A percentile compares a stretch with the other conserved stretches of the same genome.
phyloP scores from a whole-genome alignment of 23 tunicate species.

The Halocynthia roretzi region DNA sequence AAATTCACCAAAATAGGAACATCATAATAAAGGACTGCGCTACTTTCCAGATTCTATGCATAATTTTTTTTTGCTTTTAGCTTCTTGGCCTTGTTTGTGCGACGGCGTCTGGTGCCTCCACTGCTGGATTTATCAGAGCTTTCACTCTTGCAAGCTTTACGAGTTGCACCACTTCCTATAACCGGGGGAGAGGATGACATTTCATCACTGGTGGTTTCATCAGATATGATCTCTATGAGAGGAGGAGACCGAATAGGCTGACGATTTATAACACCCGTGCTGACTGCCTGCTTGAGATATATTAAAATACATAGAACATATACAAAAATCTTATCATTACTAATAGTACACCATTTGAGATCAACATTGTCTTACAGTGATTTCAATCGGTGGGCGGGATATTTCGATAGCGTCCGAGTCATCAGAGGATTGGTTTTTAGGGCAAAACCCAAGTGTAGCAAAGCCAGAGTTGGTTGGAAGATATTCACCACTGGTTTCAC shows the following conservation, averaged over 20 bases:
- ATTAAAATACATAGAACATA: background rate
- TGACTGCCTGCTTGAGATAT: background rate
- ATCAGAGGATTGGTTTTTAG: constrained; percentile 35
- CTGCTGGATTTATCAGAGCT: no score
- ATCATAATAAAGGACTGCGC: no score
- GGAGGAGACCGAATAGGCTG: constrained; percentile 79
- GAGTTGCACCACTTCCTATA: no score
- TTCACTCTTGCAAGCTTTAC: no score
- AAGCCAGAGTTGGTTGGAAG: constrained; percentile 11
- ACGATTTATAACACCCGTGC: constrained; percentile 40
- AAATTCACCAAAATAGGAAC: no score
- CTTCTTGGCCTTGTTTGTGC: no score
- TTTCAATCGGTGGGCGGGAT: constrained; percentile 5
- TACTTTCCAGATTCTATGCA: no score
- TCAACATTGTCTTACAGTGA: background rate
- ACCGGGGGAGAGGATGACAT: constrained; percentile 1
- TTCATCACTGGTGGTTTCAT: background rate
- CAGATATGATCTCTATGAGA: constrained; percentile 16
- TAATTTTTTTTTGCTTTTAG: no score
- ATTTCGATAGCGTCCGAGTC: constrained; percentile 21
- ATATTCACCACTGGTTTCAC: constrained; percentile 17
- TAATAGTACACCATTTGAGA: background rate
- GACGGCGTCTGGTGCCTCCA: no score
- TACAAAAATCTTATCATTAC: no score
- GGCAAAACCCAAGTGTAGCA: constrained; percentile 7